Base-by-base conservation (phyloP, 2,888 invertebrate genomes). In the Campopleginae sp. region DNA sequence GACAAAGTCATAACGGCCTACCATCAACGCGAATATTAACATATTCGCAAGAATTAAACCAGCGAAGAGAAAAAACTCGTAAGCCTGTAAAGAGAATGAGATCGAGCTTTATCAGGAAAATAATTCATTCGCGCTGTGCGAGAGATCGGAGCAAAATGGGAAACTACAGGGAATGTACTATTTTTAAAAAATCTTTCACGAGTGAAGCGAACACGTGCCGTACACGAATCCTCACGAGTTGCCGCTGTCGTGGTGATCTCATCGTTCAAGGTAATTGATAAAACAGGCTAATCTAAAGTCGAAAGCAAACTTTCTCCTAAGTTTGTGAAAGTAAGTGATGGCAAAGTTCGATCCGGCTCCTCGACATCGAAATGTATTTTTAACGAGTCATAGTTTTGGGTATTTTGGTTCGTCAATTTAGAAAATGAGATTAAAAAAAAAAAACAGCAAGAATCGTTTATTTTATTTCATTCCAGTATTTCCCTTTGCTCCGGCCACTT, bases 51-150 rank as follows among this genome's bases (percentile, higher is more conserved):
- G 94, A 94, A 97, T 96, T 72, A 96, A 93, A 4, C 94, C 94
- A 2, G 97, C 96, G 92, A 97, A 97, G 68, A 97, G 94, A 93
- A 97, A 96, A 92, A 97, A 97, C 91, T 97, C 97, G 71, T 95
- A 94, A 0, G 96, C 96, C 97, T 97, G 94, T 72, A 8, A 65
- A 65, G 19, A 76, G 61, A 42, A 33, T 58, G 12, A 58, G 58
- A 14, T 58, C 58, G 58, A 27, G 12, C 14, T 27, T 27, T 1
- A 7, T 27, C 27, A 68, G 94, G 94, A 87, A 76, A 81, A 78
- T 71, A 38, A 83, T 86, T 81, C 72, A 54, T 17, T 17, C 46
- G 5, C 5, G 46, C 3, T 17, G 17, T 17, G 1, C n/a, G 48
- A n/a, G n/a, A 2, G n/a, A 51, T 5, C 58, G 14, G 27, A 14